These are phyloP conservation scores for Nothobranchius furzeri DNA, from an alignment of 2,113 vertebrate species.

Conservation along the genomic window DNA sequence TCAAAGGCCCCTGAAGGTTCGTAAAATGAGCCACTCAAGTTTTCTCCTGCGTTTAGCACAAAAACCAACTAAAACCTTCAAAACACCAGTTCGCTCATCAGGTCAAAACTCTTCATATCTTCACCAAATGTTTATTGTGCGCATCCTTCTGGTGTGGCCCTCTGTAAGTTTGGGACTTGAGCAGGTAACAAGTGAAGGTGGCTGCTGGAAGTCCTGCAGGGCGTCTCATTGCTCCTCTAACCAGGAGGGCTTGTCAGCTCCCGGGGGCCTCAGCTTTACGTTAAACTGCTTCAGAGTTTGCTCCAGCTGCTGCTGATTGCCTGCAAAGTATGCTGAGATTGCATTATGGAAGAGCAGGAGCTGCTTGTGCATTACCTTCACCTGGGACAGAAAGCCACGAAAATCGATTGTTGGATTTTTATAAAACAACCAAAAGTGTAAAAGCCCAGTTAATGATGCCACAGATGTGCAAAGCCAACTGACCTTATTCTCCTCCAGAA, in stretches of 20 bases:
- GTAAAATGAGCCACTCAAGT: constrained; percentile 46
- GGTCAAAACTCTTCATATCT: constrained; percentile 10
- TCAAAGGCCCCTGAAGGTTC: constrained; percentile 49
- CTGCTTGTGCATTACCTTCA: constrained; percentile 99
- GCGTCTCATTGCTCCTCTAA: constrained; percentile 91
- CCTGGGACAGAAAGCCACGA: constrained; percentile 71
- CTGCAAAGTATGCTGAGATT: constrained; percentile 96
- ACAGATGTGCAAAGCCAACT: neutral
- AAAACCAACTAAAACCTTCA: constrained; percentile 36
- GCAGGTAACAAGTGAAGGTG: constrained; percentile 49
- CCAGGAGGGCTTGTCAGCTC: constrained; percentile 96
- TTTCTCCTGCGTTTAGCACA: constrained; percentile 34
- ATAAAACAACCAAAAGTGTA: neutral
- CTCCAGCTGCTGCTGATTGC: constrained; percentile 97
- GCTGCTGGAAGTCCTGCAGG: constrained; percentile 14
- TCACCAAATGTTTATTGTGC: constrained; percentile 25
- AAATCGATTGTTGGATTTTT: neutral
- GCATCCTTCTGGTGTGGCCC: constrained; percentile 55
- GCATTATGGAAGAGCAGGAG: constrained; percentile 97
- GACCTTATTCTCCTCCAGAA: constrained; percentile 98
- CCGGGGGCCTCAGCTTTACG: constrained; percentile 90
- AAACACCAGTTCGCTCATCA: constrained; percentile 23
- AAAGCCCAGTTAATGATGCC: too few relatives aligned
- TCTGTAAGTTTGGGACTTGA: constrained; percentile 51
- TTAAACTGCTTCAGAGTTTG: constrained; percentile 97